Base-by-base conservation (phyloP, 2,113 vertebrate species). In the Heloderma charlesbogerti region DNA sequence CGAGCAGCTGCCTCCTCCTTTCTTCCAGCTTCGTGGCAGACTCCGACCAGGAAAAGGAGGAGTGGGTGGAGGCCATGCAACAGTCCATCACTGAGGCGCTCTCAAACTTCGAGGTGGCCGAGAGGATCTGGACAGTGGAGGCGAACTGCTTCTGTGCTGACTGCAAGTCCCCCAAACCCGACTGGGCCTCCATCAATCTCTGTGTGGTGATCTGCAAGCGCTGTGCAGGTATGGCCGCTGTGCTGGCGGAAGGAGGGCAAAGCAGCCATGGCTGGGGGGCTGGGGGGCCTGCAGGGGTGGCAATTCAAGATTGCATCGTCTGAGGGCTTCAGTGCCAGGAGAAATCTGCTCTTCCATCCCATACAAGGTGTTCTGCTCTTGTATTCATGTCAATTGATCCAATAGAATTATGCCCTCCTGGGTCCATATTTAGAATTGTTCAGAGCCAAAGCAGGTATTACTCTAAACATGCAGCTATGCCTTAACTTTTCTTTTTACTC, bases 121-220 rank as follows among this genome's bases (percentile, higher is more conserved):
- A 99, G 88, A 97, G 83, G 92, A 97, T 99, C 96, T 99, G 99
- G 99, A 92, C 84, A 0, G 96, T 96, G 91, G 97, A 98, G 25
- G 93, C 97, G 90, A 99, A 99, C 96, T 94, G 97, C 67, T 87
- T 89, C 92, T 99, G 99, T n/a, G 98, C 98, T 0, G 99, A 99
- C 96, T 99, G 99, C 0, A 95, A 96, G 2, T 94, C 97, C 0
- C 81, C 96, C 7, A 97, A 97, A 31, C 99, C 99, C 0, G 99
- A 99, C 71, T 99, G 99, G 99, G 99, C 98, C 2, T 98, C 99
- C 89, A 98, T 99, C 97, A 99, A 99, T 95, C 97, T 99, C 94
- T 98, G 98, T 1, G 97, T 99, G 0, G 98, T 99, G 94, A 97
- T 99, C 96, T 99, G 99, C 97, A 99, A 99, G 93, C 96, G 96